phyloP scores from a whole-genome alignment of 2,113 vertebrate genomes.

The Protobothrops mucrosquamatus region DNA sequence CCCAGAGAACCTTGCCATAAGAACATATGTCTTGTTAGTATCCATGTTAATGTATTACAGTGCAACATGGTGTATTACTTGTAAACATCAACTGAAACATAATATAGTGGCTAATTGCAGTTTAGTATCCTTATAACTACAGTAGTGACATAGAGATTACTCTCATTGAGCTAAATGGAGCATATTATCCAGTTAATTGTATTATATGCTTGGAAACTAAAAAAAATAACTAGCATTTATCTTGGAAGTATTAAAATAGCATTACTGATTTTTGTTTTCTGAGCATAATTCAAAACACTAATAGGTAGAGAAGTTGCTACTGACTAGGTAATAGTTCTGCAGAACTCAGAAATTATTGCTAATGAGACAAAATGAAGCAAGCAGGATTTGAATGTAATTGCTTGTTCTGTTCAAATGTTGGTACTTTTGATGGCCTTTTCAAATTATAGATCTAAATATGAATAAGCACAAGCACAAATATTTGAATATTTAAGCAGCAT shows the following conservation, averaged over 20 bases:
- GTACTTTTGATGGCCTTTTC: neutral
- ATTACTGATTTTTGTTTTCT: neutral
- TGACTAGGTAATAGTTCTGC: neutral
- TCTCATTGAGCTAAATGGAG: neutral
- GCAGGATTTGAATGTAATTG: neutral
- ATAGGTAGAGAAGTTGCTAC: neutral
- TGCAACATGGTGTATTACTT: neutral
- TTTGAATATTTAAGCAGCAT: neutral
- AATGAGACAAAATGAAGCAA: neutral
- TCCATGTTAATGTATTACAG: neutral
- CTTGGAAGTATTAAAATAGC: neutral
- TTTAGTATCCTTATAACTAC: neutral
- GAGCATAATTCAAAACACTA: neutral
- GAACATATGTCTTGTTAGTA: neutral
- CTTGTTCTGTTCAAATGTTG: neutral
- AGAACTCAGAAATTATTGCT: neutral
- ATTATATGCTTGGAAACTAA: neutral
- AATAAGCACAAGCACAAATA: neutral
- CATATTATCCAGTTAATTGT: neutral
- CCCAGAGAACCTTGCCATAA: neutral
- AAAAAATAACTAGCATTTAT: neutral
- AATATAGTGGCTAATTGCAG: neutral
- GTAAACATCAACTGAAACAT: neutral
- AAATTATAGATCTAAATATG: neutral
- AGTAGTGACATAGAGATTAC: neutral